Evolutionary conservation across 1,140 invertebrate genomes (phyloP), one percentile per base, ranked within the genome.

Genomic region (Drosophila cardini): DNA sequence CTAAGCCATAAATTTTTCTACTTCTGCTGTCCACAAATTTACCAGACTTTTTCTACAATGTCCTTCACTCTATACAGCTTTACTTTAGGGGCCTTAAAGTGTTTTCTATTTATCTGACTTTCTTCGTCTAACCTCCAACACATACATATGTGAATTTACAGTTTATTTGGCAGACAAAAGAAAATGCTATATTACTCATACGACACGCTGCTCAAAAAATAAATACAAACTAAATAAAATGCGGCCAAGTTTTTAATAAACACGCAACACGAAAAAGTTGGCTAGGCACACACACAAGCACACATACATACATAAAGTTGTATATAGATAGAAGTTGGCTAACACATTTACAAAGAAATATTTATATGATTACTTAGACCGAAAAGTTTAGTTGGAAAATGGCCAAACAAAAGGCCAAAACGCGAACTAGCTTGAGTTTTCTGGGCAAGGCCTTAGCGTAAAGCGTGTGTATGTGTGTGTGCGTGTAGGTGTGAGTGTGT

Each of bases 171-270:
- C 74, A 73, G 72, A 80, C 78, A 80, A 65, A 75, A 48, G 64
- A 74, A 50, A 67, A 15, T 34, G 10, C 30, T 56, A 69, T 64
- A 68, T 79, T 78, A 46, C 71, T 42, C 43, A 73, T 77, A 73
- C 60, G 45, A 21, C 62, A 30, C 9, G 18, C 21, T 57, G 38
- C 16, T 38, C 30, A 18, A 4, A 26, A 50, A 30, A 26, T 13
- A 50, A 7, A 48, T 18, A 15, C 50, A 52, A 57, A 68, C 63
- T 72, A 52, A 68, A 67, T 72, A 65, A 83, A 76, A 64, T 61
- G 69, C 65, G 72, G 63, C 36, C 80, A 87, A 84, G 84, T 83
- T 87, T 89, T 84, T 90, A 89, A 90, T 89, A 90, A 89, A 89
- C 84, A 74, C 60, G 65, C 83, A 61, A 74, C 78, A 72, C 77